These are phyloP conservation scores for Adoxophyes honmai DNA, from an alignment of 1,140 invertebrate genomes.

Conservation along the genomic window DNA sequence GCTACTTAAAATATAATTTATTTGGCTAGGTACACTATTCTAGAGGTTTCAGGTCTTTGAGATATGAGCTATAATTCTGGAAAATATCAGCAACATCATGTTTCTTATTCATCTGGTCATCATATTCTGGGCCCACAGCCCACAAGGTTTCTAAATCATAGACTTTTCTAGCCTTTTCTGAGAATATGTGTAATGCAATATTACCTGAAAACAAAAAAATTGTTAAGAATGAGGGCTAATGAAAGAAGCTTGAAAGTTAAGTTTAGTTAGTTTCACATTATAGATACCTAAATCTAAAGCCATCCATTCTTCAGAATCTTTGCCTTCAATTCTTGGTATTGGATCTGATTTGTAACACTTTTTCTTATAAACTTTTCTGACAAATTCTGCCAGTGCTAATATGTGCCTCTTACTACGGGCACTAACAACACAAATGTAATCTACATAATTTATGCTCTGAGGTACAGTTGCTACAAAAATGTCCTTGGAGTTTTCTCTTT, in stretches of 20 bases:
- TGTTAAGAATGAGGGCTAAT: no score
- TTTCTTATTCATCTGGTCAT: slow-evolving; percentile 82
- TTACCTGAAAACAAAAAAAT: slow-evolving; percentile 82
- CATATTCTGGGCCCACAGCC: slow-evolving; percentile 90
- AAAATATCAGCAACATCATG: slow-evolving; percentile 78
- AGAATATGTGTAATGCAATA: slow-evolving; percentile 94
- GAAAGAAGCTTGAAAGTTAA: neutral
- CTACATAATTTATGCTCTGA: slow-evolving; percentile 85
- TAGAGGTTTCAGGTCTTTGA: slow-evolving; percentile 79
- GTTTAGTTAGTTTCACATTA: neutral
- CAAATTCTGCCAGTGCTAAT: slow-evolving; percentile 84
- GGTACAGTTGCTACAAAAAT: slow-evolving; percentile 90
- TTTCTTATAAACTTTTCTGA: slow-evolving; percentile 88
- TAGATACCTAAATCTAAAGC: slow-evolving; percentile 91
- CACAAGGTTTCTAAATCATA: slow-evolving; percentile 96
- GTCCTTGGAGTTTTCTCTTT: slow-evolving; percentile 86
- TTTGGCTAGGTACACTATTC: slow-evolving; percentile 16
- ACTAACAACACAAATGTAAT: slow-evolving; percentile 89
- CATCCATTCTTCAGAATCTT: slow-evolving; percentile 88
- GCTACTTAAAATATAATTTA: neutral
- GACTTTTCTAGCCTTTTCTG: slow-evolving; percentile 79
- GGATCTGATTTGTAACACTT: slow-evolving; percentile 82
- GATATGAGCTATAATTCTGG: slow-evolving; percentile 80
- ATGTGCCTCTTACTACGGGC: slow-evolving; percentile 87
- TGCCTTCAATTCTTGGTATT: slow-evolving; percentile 87